These are phyloP conservation scores for Sebastes nivosus DNA, from an alignment of 2,797 vertebrate species.

Conservation along the genomic window DNA sequence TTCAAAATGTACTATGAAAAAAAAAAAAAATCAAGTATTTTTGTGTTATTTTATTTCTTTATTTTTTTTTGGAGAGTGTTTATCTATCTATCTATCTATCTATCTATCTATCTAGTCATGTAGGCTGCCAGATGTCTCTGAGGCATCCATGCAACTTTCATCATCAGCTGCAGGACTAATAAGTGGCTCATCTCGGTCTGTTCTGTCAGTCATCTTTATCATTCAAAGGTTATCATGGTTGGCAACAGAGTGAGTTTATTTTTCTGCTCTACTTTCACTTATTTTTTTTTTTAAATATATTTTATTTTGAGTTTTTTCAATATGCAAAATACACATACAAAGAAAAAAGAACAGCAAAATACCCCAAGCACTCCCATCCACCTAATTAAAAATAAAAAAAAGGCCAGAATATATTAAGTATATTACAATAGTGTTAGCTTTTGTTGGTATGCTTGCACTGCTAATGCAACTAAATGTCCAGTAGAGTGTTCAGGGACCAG, in stretches of 20 bases:
- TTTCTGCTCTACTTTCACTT: background rate
- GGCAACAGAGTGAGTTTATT: background rate
- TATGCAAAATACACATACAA: no score
- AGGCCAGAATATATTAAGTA: no score
- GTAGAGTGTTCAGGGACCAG: no score
- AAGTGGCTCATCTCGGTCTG: background rate
- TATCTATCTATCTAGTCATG: background rate
- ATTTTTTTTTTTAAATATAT: background rate
- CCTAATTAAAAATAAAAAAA: no score
- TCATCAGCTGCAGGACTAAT: background rate
- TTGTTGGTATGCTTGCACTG: no score
- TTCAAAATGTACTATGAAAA: background rate
- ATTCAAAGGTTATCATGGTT: background rate
- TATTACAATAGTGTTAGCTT: no score
- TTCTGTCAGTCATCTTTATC: background rate
- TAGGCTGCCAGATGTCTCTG: no score
- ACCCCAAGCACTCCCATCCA: rapidly evolving
- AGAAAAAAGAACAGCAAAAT: no score
- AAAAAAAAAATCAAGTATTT: background rate
- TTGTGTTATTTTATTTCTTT: background rate
- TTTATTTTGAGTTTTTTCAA: no score
- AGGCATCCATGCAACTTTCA: background rate
- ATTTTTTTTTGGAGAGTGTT: background rate
- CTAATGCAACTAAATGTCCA: no score
- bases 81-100: background rate